A percentile compares a stretch with the other conserved stretches of the same genome.
Conservation (phyloP, 2,113 vertebrate species). For the Pungitius pungitius region DNA sequence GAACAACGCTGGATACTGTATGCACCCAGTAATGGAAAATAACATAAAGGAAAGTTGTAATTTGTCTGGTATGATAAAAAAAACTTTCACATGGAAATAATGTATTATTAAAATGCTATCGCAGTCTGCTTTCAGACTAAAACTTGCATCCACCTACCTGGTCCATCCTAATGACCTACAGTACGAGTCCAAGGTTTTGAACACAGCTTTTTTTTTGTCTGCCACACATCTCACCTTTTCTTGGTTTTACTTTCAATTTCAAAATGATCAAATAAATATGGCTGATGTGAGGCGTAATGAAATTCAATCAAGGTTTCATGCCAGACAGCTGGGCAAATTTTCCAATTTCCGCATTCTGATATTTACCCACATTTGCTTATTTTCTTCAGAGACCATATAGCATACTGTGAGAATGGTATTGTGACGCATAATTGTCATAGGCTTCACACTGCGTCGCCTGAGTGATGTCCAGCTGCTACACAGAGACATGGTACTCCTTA, state of each 20-base stretch:
- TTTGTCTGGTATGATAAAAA: conserved; percentile 49
- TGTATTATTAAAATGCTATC: conserved; percentile 72
- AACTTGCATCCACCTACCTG: conserved; percentile 65
- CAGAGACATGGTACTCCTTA: neutral
- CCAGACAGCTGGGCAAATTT: conserved; percentile 21
- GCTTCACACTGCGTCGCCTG: too few species aligned
- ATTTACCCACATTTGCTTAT: conserved; percentile 15
- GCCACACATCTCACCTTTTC: conserved; percentile 48
- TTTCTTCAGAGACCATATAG: neutral
- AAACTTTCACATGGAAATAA: conserved; percentile 67
- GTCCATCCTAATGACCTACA: conserved; percentile 69
- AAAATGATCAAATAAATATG: conserved; percentile 37
- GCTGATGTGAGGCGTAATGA: conserved; percentile 3
- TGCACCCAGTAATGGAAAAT: neutral
- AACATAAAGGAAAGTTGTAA: conserved; percentile 2
- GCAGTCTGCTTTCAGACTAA: conserved; percentile 67
- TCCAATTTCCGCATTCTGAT: conserved; percentile 46
- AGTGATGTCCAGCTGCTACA: conserved; percentile 22
- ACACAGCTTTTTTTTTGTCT: too few species aligned
- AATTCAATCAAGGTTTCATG: conserved; percentile 53
- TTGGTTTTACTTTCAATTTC: conserved; percentile 28
- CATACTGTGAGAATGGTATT: neutral
- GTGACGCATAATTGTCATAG: conserved; percentile 12
- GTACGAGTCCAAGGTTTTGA: neutral
- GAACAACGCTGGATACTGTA: neutral